Conservation (phyloP, 2,888 invertebrate species). For the Phania funesta region DNA sequence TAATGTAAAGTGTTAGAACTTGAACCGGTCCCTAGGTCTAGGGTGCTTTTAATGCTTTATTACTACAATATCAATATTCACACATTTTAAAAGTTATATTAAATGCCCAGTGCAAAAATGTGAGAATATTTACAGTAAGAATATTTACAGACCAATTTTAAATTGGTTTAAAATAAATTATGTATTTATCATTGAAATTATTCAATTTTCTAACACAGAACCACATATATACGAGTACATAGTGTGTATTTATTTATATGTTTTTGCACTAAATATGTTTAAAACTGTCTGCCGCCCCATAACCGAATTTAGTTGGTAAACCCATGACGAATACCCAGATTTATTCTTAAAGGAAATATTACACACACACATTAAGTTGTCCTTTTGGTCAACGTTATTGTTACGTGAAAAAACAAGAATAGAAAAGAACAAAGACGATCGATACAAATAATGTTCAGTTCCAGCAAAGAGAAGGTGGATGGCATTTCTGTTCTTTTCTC, state of each 20-base stretch:
- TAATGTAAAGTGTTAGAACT: too few relatives aligned
- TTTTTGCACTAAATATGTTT: neutral
- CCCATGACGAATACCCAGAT: neutral
- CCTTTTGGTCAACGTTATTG: slow-evolving; percentile 1
- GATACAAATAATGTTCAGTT: slow-evolving; percentile 28
- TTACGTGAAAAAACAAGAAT: neutral
- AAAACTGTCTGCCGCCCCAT: slow-evolving; percentile 15
- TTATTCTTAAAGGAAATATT: slow-evolving; percentile 1
- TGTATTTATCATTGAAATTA: too few relatives aligned
- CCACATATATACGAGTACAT: neutral
- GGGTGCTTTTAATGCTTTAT: too few relatives aligned
- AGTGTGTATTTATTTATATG: neutral
- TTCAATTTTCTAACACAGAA: too few relatives aligned
- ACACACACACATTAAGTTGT: slow-evolving; percentile 7
- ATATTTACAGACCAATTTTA: too few relatives aligned
- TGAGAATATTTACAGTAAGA: too few relatives aligned
- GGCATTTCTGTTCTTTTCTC: slow-evolving; percentile 70
- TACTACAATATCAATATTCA: too few relatives aligned
- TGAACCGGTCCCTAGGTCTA: too few relatives aligned
- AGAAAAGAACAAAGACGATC: slow-evolving; percentile 37
- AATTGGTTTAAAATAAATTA: too few relatives aligned
- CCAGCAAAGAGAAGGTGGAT: slow-evolving; percentile 19
- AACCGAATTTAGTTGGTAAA: slow-evolving; percentile 16
- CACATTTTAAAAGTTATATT: too few relatives aligned
- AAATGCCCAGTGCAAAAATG: too few relatives aligned